Evolutionary conservation across 2,888 invertebrate genomes (phyloP).

Genomic region (Synergus gifuensis): DNA sequence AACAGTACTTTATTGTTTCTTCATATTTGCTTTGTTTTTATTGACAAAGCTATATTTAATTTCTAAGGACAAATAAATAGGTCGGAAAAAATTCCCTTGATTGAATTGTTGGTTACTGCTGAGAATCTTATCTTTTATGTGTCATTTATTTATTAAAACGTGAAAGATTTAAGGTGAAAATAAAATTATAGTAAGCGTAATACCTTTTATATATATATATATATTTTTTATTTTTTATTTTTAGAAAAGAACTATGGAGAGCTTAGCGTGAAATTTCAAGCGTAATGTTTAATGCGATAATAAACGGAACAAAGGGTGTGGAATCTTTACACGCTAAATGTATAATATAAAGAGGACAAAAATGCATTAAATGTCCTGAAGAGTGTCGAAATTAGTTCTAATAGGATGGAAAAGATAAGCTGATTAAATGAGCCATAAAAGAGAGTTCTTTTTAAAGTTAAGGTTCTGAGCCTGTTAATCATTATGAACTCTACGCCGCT

Average conservation of each 20-base stretch:
- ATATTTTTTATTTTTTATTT: neutral
- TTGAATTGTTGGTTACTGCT: too few species aligned
- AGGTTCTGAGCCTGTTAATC: neutral
- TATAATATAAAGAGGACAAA: too few species aligned
- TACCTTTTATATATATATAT: too few species aligned
- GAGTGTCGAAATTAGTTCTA: neutral
- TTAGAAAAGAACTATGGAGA: neutral
- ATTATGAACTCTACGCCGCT: constrained; percentile 8
- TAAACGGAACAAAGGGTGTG: too few species aligned
- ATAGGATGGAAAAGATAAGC: neutral
- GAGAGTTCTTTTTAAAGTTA: neutral
- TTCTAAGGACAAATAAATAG: neutral
- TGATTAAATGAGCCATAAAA: neutral
- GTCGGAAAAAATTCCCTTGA: neutral
- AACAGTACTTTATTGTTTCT: neutral
- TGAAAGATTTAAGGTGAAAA: too few species aligned
- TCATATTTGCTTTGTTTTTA: neutral
- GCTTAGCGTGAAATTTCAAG: neutral
- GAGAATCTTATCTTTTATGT: too few species aligned
- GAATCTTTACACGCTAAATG: too few species aligned
- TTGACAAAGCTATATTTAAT: neutral
- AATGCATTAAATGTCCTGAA: neutral
- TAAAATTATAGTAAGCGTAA: too few species aligned
- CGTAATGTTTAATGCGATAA: too few species aligned
- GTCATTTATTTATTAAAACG: too few species aligned